Conservation (phyloP, 2,797 vertebrate species). For the Chelonia mydas region DNA sequence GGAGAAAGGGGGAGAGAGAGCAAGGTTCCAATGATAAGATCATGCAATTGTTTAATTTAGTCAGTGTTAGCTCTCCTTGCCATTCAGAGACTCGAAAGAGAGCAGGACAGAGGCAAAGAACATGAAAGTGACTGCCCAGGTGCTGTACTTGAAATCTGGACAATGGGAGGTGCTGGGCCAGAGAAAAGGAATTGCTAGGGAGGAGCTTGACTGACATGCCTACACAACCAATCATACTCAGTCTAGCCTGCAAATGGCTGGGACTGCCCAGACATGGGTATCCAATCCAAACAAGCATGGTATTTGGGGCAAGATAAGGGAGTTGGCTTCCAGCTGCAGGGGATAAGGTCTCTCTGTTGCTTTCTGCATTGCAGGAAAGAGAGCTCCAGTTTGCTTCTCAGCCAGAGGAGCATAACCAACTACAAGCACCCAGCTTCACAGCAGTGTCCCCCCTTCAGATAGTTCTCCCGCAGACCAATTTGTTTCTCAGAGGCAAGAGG, state of each 20-base stretch:
- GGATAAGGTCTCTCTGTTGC: fast-evolving
- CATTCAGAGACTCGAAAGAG: not conserved
- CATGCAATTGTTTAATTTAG: not conserved
- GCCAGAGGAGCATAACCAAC: not conserved
- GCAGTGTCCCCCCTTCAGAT: not conserved
- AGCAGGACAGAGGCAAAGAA: not conserved
- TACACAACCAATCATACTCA: not conserved
- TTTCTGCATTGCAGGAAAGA: fast-evolving
- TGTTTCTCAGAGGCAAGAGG: not conserved
- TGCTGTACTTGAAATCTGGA: not conserved
- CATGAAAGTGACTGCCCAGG: not conserved
- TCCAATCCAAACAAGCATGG: not conserved
- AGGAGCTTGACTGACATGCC: not conserved
- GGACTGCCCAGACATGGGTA: not conserved
- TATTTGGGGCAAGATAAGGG: not conserved
- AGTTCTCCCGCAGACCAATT: not conserved
- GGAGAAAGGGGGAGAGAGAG: not conserved
- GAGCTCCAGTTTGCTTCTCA: not conserved
- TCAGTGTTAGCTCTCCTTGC: not conserved
- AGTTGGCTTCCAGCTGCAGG: not conserved
- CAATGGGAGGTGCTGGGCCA: not conserved
- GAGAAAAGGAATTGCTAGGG: not conserved
- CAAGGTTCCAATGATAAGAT: not conserved
- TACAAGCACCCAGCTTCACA: not conserved
- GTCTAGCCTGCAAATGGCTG: not conserved